Base-by-base conservation (phyloP, 2,113 vertebrate species). In the Callorhinus ursinus region DNA sequence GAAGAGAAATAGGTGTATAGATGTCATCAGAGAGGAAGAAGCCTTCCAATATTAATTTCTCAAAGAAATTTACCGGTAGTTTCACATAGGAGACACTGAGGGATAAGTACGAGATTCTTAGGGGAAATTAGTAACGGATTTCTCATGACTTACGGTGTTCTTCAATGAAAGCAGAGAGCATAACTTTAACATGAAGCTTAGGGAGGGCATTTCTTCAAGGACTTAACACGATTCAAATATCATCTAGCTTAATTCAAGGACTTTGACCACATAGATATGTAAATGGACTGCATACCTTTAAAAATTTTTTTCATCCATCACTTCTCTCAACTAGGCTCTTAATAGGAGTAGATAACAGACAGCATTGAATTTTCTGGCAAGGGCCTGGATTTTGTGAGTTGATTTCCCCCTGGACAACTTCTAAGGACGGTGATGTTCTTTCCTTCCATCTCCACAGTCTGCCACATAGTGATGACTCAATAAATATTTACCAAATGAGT, bases 21-120 rank as follows among this genome's bases (percentile, higher is more conserved):
- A 65, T 90, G 26, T 71, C 67, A 82, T 12, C 53, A 55, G 49
- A 72, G 26, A 85, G 63, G 51, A 95, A 95, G 36, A 82, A 57
- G 83, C 61, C 63, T 46, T 95, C 42, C 22, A 81, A 57, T 85
- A 77, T 89, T 91, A 77, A 93, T 92, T 96, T 96, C n/a, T 53
- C 53, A 90, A 76, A 96, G 59, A 84, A 96, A 80, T 65, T 6
- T 39, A 72, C 59, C 33, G 67, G n/a, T 76, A 76, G 61, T 89
- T 95, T 91, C 61, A 89, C 57, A 33, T 6, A 59, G 92, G 21
- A 93, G 31, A 22, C 46, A 83, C 36, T 12, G 59, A 76, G 16
- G 65, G 53, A 33, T 76, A 79, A 13, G 19, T 76, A n/a, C 1
- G 51, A 21, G 15, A 74, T 87, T 67, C 65, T 57, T 69, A 18